A percentile compares a stretch with the other conserved stretches of the same genome.
phyloP scores from a whole-genome alignment of 2,888 invertebrate species.

The Trichogramma evanescens region DNA sequence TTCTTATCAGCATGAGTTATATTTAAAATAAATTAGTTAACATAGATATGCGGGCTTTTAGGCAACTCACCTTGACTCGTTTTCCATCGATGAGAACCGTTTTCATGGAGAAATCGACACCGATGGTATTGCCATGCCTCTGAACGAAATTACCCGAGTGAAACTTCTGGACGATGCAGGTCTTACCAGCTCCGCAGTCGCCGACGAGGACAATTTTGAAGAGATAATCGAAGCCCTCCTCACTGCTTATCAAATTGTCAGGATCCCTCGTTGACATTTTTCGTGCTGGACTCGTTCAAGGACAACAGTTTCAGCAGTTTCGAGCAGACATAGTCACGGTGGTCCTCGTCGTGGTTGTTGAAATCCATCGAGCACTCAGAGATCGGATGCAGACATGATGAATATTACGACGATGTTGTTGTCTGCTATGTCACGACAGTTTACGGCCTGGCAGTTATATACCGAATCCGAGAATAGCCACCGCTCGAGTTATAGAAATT shows the following conservation, averaged over 20 bases:
- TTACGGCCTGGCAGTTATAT: no score
- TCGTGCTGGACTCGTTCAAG: background rate
- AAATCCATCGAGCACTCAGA: no score
- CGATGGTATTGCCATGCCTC: conserved; percentile 92
- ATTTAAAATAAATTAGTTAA: background rate
- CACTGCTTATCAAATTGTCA: conserved; percentile 64
- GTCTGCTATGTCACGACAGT: no score
- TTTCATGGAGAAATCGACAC: conserved; percentile 98
- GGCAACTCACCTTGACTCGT: conserved; percentile 74
- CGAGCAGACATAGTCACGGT: no score
- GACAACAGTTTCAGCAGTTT: background rate
- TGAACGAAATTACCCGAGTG: conserved; percentile 94
- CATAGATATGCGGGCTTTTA: background rate
- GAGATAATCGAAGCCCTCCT: conserved; percentile 84
- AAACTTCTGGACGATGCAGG: conserved; percentile 90
- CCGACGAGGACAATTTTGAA: conserved; percentile 94
- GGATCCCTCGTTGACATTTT: conserved; percentile 70
- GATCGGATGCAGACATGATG: no score
- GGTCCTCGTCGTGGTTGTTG: no score
- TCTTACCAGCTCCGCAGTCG: conserved; percentile 86
- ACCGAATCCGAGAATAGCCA: no score
- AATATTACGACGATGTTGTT: no score
- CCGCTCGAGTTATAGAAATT: no score
- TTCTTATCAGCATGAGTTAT: background rate
- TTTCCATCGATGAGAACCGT: conserved; percentile 89